Conservation (phyloP, 2,888 invertebrate species). For the Liodrosophila aerea region DNA sequence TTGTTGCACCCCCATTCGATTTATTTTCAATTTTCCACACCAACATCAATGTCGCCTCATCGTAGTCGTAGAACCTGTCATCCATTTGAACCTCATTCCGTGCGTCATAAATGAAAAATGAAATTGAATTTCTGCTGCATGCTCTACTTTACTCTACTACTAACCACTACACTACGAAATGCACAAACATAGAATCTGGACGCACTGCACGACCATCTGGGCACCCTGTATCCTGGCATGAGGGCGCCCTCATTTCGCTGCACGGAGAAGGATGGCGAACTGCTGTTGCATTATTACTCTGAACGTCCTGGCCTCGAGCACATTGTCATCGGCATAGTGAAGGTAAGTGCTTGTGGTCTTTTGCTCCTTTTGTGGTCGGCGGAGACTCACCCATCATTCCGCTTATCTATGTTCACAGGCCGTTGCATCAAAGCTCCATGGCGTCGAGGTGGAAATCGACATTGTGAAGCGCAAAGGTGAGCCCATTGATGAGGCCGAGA, state of each 20-base stretch:
- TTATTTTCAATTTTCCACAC: slow-evolving; percentile 78
- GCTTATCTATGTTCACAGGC: slow-evolving; percentile 85
- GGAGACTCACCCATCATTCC: background rate
- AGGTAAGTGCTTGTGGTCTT: slow-evolving; percentile 84
- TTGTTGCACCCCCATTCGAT: slow-evolving; percentile 77
- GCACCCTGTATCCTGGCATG: slow-evolving; percentile 97
- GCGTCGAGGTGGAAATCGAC: slow-evolving; percentile 95
- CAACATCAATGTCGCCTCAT: slow-evolving; percentile 30
- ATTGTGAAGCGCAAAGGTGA: slow-evolving; percentile 94
- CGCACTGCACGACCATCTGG: slow-evolving; percentile 96
- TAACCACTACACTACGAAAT: slow-evolving; percentile 20
- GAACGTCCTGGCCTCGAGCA: slow-evolving; percentile 96
- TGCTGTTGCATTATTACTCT: slow-evolving; percentile 97
- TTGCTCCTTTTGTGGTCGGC: background rate
- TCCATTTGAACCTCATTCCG: slow-evolving; percentile 43
- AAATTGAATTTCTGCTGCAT: slow-evolving; percentile 75
- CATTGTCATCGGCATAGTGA: slow-evolving; percentile 98
- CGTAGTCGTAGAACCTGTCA: slow-evolving; percentile 17
- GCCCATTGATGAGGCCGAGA: slow-evolving; percentile 81
- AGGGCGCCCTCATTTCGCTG: slow-evolving; percentile 97
- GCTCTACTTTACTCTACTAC: slow-evolving; percentile 34
- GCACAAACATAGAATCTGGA: slow-evolving; percentile 90
- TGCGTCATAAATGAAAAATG: slow-evolving; percentile 74
- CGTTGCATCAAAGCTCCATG: slow-evolving; percentile 95
- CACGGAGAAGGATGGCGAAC: slow-evolving; percentile 95